Base-by-base conservation (phyloP, 2,888 invertebrate species). In the Mayetiola destructor region DNA sequence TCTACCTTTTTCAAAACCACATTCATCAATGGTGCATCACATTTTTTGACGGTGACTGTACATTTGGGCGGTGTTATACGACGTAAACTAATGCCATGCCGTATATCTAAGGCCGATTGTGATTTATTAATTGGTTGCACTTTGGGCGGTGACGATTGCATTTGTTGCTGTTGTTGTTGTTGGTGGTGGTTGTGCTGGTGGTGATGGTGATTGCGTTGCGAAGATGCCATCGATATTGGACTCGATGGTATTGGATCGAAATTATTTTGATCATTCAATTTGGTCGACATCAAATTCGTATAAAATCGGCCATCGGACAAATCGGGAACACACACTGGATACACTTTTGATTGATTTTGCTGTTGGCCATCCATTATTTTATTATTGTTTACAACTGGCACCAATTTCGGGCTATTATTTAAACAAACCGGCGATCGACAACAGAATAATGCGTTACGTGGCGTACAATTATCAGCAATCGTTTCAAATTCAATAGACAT, bases 381-480 rank as follows among this genome's bases (percentile, higher is more conserved):
- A n/a, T n/a, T 62, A 61, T 37, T 59, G 60, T 12, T 64, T 62
- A 29, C 58, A 61, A 56, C 60, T 55, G 64, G 64, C 56, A 64
- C 56, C 20, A 63, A 59, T 61, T n/a, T 62, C 53, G 30, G 63
- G 56, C 56, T 60, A 59, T 62, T 63, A 59, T 62, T 63, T 57
- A 64, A 61, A 57, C 64, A 63, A 20, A 62, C 63, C 35, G 64
- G 64, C 52, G 62, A 62, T 35, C 62, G 60, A 56, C 64, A 65
- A 59, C 63, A 64, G 57, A 65, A 64, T 52, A 65, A 61, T 4
- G 64, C 63, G 61, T 69, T 75, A 71, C 69, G 74, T 70, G 71
- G 76, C 73, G 76, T 74, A 75, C 72, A 72, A 69, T 69, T 68
- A 66, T 56, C 58, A 23, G 42, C 42, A 21, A 32, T 42, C 16